Evolutionary conservation across 2,797 vertebrate species (phyloP).

Genomic region (Meriones psammophilus): DNA sequence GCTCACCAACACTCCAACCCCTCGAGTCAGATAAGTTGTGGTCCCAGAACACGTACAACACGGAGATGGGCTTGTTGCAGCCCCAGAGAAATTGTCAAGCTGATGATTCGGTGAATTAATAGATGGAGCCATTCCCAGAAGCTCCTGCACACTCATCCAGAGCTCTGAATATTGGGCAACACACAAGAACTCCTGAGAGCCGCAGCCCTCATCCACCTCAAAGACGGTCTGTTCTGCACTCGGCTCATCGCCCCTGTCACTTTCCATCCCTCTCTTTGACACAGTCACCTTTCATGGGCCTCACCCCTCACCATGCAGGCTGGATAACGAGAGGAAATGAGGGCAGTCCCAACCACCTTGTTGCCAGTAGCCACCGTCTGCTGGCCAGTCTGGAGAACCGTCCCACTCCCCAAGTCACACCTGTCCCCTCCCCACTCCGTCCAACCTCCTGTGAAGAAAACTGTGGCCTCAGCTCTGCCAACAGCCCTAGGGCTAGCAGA

Average conservation of each 20-base stretch:
- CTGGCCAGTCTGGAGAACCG: background rate
- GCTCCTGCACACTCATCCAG: constrained; percentile 55
- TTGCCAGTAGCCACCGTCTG: background rate
- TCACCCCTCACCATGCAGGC: background rate
- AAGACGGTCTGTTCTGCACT: background rate
- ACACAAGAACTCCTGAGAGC: background rate
- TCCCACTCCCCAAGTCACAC: background rate
- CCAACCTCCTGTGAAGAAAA: background rate
- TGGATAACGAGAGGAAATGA: background rate
- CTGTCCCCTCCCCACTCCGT: background rate
- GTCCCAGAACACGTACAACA: constrained; percentile 28
- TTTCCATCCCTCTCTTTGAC: background rate
- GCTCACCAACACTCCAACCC: constrained; percentile 37
- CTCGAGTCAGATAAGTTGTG: constrained; percentile 14
- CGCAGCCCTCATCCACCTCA: background rate
- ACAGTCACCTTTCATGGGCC: background rate
- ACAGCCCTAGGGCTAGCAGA: background rate
- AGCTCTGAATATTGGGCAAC: constrained; percentile 41
- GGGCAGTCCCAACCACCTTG: background rate
- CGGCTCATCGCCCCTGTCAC: background rate
- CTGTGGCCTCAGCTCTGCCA: background rate
- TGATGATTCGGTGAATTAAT: constrained; percentile 51
- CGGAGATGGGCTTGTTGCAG: constrained; percentile 69
- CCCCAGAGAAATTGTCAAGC: background rate
- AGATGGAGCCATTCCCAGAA: constrained; percentile 68